Base-by-base conservation (phyloP, 1,140 invertebrate genomes). In the Bombus balteatus region DNA sequence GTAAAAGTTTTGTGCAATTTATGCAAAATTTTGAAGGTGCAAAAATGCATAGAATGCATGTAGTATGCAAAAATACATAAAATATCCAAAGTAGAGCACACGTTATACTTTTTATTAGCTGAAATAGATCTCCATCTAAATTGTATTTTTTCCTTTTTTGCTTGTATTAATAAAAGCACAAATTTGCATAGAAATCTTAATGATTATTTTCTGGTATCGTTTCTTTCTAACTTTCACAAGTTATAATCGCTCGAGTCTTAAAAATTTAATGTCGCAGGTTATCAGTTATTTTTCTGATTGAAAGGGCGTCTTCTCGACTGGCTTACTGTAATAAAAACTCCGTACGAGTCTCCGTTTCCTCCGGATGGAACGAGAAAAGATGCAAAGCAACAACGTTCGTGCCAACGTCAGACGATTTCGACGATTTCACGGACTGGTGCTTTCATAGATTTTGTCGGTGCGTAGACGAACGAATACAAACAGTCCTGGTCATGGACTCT, bases 341-440 rank as follows among this genome's bases (percentile, higher is more conserved):
- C 37, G 34, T n/a, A 37, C 3, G 41, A 83, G 41, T 68, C n/a
- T 53, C 47, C 25, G n/a, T 53, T 32, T 47, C 13, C 28, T 68
- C 32, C 43, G 71, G 28, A 32, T 1, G 25, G 10, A 10, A 68
- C 4, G 34, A 32, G 15, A 32, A 57, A 53, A 73, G 70, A 81
- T 85, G 80, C 59, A 89, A 62, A 80, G 80, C 81, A 81, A 78
- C 68, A 28, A 53, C 74, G 34, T 81, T 71, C 79, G 62, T 59
- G 80, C 72, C 77, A 86, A 89, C 88, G 77, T 82, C 83, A 59
- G 65, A 18, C 81, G 88, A 89, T 89, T 84, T 81, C 82, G 85
- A 87, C 81, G 88, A 90, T 90, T 89, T 89, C 79, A 89, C 88
- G 65, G 73, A 71, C 73, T 57, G 73, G 32, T 53, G 81, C 77